Conservation (phyloP, 2,113 vertebrate species). For the Bos taurus region ARS-UCD2.0 NC_037357.1:76440001-76440500, state of each 20-base stretch:
- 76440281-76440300: neutral
- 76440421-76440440: neutral
- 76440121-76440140: conserved; percentile 18
- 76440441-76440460: neutral
- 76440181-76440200: neutral
- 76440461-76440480: neutral
- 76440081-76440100: neutral
- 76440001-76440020: neutral
- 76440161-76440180: neutral
- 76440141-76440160: neutral
- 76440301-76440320: conserved; percentile 4
- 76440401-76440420: neutral
- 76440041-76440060: conserved; percentile 42
- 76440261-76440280: neutral
- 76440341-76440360: neutral
- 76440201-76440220: neutral
- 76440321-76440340: neutral
- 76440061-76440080: neutral
- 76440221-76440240: neutral
- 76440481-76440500: neutral
- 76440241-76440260: neutral
- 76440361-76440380: neutral
- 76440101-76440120: neutral
- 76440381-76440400: neutral
- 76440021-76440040: conserved; percentile 24